Percentiles rank a stretch among this genome's conserved stretches.
phyloP scores from a whole-genome alignment of 2,113 vertebrate species.

The Ictidomys tridecemlineatus region DNA sequence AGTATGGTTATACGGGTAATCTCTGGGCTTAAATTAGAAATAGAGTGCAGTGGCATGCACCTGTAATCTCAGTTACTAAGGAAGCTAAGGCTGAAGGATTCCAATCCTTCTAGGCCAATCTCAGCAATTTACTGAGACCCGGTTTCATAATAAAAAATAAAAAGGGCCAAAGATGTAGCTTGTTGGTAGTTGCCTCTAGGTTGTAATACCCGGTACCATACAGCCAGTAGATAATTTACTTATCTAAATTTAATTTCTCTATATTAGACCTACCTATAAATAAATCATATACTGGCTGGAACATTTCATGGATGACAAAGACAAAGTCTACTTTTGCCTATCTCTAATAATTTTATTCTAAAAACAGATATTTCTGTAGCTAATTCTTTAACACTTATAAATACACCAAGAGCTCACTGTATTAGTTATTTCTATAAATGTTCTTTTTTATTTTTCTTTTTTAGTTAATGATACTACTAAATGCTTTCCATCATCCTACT shows the following conservation, averaged over 20 bases:
- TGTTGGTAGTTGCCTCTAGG: too few relatives aligned
- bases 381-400: constrained; percentile 21
- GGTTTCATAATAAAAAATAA: too few relatives aligned
- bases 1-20: not conserved
- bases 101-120: too few relatives aligned
- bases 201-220: too few relatives aligned
- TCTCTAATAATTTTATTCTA: not conserved
- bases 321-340: constrained; percentile 22
- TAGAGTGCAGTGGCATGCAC: not conserved
- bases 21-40: not conserved
- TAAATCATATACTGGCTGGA: not conserved
- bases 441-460: not conserved
- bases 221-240: too few relatives aligned
- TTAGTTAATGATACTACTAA: not conserved
- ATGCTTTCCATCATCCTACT: not conserved
- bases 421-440: not conserved
- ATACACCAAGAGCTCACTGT: not conserved
- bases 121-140: too few relatives aligned
- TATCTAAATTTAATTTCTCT: too few relatives aligned
- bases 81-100: too few relatives aligned
- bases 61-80: too few relatives aligned
- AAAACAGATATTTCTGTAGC: not conserved
- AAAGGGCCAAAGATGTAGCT: too few relatives aligned
- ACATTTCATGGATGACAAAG: not conserved
- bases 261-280: too few relatives aligned